A percentile compares a stretch with the other conserved stretches of the same genome.
Evolutionary conservation across 2,888 invertebrate genomes (phyloP).

Genomic region (Cheilosia soror): DNA sequence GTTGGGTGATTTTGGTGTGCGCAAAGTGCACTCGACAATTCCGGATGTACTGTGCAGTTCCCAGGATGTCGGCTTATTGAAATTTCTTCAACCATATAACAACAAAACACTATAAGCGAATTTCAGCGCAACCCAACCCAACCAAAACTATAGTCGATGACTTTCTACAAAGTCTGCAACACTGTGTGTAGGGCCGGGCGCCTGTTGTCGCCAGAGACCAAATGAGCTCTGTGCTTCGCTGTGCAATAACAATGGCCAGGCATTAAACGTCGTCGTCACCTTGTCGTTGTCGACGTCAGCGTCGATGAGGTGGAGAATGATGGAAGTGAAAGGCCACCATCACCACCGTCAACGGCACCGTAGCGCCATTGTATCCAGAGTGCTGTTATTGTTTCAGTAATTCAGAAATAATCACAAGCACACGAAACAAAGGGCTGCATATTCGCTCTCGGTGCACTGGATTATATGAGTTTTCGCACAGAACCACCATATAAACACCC

Average conservation of each 20-base stretch:
- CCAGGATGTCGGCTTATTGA: conserved; percentile 72
- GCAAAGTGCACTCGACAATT: conserved; percentile 67
- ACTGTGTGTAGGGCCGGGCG: conserved; percentile 5
- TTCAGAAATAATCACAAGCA: conserved; percentile 75
- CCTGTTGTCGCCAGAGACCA: conserved; percentile 48
- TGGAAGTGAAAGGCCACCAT: conserved; percentile 67
- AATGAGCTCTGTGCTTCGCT: conserved; percentile 54
- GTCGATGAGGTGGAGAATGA: conserved; percentile 72
- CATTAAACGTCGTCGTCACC: conserved; percentile 75
- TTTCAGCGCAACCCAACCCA: conserved; percentile 48
- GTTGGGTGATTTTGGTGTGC: conserved; percentile 11
- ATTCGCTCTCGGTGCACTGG: conserved; percentile 50
- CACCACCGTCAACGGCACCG: conserved; percentile 5
- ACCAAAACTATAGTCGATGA: conserved; percentile 25
- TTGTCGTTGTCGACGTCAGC: conserved; percentile 67
- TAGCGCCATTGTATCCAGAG: conserved; percentile 56
- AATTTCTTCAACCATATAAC: conserved; percentile 69
- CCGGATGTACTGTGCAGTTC: conserved; percentile 69
- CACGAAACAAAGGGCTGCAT: conserved; percentile 59
- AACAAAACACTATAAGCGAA: conserved; percentile 68
- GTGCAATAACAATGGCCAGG: conserved; percentile 66
- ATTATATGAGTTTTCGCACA: conserved; percentile 56
- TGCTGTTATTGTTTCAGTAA: conserved; percentile 74
- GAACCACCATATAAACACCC: conserved; percentile 48
- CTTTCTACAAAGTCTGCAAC: conserved; percentile 18